These are phyloP conservation scores for Pandemis cinnamomeana DNA, from an alignment of 2,888 invertebrate genomes.

Conservation along the genomic window DNA sequence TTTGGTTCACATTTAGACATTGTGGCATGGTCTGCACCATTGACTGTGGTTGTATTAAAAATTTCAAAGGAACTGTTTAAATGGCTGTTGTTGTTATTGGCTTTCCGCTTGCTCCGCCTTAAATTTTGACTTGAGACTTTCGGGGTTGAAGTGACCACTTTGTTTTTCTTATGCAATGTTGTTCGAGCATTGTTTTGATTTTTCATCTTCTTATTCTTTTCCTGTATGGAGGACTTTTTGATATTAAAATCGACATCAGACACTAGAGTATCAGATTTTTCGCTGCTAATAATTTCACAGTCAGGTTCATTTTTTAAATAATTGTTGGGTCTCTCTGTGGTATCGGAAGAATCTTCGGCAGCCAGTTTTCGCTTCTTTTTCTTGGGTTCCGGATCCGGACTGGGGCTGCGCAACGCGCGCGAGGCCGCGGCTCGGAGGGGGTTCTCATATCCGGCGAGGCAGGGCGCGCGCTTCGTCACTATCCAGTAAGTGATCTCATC, in stretches of 20 bases:
- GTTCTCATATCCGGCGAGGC: conserved; percentile 74
- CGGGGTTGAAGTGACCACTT: conserved; percentile 72
- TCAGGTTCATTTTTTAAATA: conserved; percentile 67
- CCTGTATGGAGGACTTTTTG: conserved; percentile 61
- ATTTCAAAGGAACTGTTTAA: conserved; percentile 66
- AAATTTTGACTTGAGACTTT: conserved; percentile 56
- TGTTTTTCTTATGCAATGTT: conserved; percentile 64
- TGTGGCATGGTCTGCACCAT: conserved; percentile 49
- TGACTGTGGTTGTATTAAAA: conserved; percentile 52
- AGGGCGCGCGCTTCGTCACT: conserved; percentile 76
- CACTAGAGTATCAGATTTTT: conserved; percentile 62
- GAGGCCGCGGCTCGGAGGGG: conserved; percentile 48
- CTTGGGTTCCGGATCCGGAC: conserved; percentile 53
- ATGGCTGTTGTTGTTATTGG: conserved; percentile 59
- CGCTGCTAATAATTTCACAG: conserved; percentile 53
- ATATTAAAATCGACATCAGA: conserved; percentile 75
- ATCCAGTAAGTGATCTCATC: conserved; percentile 81
- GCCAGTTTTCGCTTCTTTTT: conserved; percentile 72
- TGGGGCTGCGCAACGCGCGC: conserved; percentile 47
- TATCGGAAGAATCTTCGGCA: conserved; percentile 65
- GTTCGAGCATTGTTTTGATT: conserved; percentile 57
- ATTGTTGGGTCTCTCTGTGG: conserved; percentile 64
- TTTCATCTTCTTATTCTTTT: conserved; percentile 62
- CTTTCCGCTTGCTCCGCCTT: conserved; percentile 69
- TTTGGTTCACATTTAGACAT: conserved; percentile 41